Conservation (phyloP, 2,888 invertebrate genomes). For the Stramonita haemastoma region DNA sequence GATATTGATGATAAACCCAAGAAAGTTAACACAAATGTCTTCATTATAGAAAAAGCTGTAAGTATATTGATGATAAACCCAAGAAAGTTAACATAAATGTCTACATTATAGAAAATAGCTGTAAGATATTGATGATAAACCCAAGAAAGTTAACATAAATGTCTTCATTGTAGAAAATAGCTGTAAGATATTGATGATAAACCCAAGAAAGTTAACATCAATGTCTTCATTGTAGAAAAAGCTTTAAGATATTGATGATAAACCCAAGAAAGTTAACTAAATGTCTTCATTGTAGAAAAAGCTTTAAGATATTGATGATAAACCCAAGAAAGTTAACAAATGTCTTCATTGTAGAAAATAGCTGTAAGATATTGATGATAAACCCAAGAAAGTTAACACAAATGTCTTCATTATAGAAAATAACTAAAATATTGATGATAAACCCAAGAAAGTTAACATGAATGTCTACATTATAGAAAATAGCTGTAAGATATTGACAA, state of each 20-base stretch:
- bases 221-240: no score
- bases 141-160: no score
- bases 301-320: conserved; percentile 88
- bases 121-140: conserved; percentile 80
- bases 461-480: no score
- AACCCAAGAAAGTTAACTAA: no score
- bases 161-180: background rate
- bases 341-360: background rate
- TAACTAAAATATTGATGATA: conserved; percentile 83
- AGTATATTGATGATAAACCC: conserved; percentile 83
- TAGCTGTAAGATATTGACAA: conserved; percentile 88
- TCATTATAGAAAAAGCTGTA: conserved; percentile 78
- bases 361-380: conserved; percentile 82
- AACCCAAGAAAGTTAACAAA: background rate
- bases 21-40: background rate
- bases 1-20: conserved; percentile 84
- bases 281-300: conserved; percentile 86
- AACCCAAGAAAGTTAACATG: no score
- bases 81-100: background rate
- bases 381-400: background rate
- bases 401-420: background rate
- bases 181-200: conserved; percentile 91
- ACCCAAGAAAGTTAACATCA: no score
- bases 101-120: conserved; percentile 75
- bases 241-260: conserved; percentile 82